Base-by-base conservation (phyloP, 2,797 vertebrate genomes). In the Mus minutoides region DNA sequence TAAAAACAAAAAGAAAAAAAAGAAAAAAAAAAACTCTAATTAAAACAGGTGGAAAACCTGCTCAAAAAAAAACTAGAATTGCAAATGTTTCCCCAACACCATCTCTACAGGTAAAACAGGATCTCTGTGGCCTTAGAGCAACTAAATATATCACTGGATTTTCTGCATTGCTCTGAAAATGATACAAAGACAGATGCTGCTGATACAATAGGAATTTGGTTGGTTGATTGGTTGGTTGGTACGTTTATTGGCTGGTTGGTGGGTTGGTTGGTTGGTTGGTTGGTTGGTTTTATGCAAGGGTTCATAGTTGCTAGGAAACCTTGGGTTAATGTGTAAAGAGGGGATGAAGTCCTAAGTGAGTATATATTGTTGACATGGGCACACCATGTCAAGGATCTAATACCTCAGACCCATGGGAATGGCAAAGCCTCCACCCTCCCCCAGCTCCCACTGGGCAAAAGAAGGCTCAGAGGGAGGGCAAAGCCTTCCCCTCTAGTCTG, bases 1-100 rank as follows among this genome's bases (percentile, higher is more conserved):
- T n/a, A n/a, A n/a, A n/a, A n/a, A n/a, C n/a, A n/a, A n/a, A n/a
- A n/a, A n/a, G n/a, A n/a, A n/a, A n/a, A n/a, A n/a, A n/a, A n/a
- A n/a, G n/a, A n/a, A n/a, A n/a, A n/a, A n/a, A n/a, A n/a, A n/a
- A 75, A 40, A 40, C 10, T 24, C 71, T 13, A 34, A n/a, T 6
- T 75, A 76, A 76, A 43, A 8, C 40, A 76, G 40, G 22, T 16
- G 29, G 71, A 87, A 90, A 91, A 43, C 40, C 46, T 60, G 12
- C 76, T 60, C 60, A 46, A 60, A 96, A 60, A 96, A 96, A 31
- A 90, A 34, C 4, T 14, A 43, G n/a, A 76, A 6, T n/a, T 43
- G 9, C 34, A 43, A 49, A n/a, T 49, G n/a, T 5, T 13, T 49
- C 21, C 58, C 37, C 52, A 49, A 6, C n/a, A 17, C 24, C 24